phyloP scores from a whole-genome alignment of 2,113 vertebrate genomes.

The Numenius arquata region DNA sequence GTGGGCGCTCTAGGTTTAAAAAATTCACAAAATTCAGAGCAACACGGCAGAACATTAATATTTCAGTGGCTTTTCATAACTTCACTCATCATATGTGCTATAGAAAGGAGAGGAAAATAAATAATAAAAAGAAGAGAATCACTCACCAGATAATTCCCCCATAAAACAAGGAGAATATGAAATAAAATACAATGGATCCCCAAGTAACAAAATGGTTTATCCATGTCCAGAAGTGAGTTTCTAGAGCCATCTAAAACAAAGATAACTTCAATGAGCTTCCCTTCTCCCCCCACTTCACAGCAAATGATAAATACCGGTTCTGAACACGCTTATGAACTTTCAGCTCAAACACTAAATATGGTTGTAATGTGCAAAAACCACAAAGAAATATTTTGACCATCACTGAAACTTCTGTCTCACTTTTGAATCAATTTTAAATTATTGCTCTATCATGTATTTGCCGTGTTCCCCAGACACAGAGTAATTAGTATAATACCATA shows the following conservation, averaged over 20 bases:
- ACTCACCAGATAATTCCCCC: conserved; percentile 97
- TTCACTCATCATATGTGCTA: not conserved
- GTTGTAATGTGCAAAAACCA: not conserved
- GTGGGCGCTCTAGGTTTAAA: not conserved
- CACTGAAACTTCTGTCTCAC: not conserved
- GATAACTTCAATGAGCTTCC: not conserved
- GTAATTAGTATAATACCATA: conserved; percentile 34
- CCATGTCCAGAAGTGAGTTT: conserved; percentile 99
- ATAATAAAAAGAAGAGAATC: not conserved
- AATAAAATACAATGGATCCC: conserved; percentile 98
- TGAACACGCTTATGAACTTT: not conserved
- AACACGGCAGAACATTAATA: not conserved
- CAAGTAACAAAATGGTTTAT: conserved; percentile 99
- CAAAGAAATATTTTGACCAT: not conserved
- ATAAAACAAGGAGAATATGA: conserved; percentile 97
- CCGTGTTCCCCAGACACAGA: not conserved
- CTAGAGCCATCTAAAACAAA: conserved; percentile 88
- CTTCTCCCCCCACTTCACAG: not conserved
- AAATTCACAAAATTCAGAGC: conserved; percentile 1
- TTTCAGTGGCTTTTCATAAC: not conserved
- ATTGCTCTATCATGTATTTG: not conserved
- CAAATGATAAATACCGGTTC: not conserved
- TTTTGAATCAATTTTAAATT: not conserved
- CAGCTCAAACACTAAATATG: not conserved
- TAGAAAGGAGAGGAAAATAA: not conserved